Evolutionary conservation across 2,797 vertebrate species (phyloP), one percentile per base, ranked within the genome.

Genomic region (Remorina albescens): DNA sequence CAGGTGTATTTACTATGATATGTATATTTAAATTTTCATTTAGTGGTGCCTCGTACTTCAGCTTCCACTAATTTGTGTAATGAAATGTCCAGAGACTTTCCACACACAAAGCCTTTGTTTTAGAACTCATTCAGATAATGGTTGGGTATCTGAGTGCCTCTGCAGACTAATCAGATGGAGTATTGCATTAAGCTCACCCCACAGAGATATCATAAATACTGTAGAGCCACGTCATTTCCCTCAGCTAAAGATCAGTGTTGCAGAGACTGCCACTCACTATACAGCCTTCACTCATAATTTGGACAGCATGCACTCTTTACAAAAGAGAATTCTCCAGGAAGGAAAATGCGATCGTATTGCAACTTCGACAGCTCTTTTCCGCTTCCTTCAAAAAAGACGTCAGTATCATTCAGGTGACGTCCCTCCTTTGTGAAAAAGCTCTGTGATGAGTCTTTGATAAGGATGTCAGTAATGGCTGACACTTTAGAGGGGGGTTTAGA

Each of bases 231-330:
- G 73, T 25, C 61, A 46, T 47, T 58, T 19, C 58, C 70, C 59
- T 79, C 44, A 55, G 77, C 61, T 8, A 47, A 71, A 78, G 49
- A 72, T 77, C 84, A 78, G 49, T 49, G 34, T 49, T 50, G 51
- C 58, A 60, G 63, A 74, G 44, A 74, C 44, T 58, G 32, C 42
- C 41, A 61, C 66, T 34, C 21, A 2, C 37, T 47, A 25, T 37
- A 26, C 16, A 54, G 68, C 75, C 54, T 73, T 89, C 83, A 80
- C 49, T 90, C 76, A 80, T 79, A 50, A 90, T 90, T 75, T 84
- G 32, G 55, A 63, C 58, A 61, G 41, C 23, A 10, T 74, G 56
- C 37, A 71, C 69, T 25, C 64, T 32, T 23, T 32, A 55, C 47
- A 36, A 41, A 61, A 7, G 57, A 63, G 3, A 70, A 64, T 65